Evolutionary conservation across 2,888 invertebrate species (phyloP), one percentile per base, ranked within the genome.

Genomic region (Noctua comes): DNA sequence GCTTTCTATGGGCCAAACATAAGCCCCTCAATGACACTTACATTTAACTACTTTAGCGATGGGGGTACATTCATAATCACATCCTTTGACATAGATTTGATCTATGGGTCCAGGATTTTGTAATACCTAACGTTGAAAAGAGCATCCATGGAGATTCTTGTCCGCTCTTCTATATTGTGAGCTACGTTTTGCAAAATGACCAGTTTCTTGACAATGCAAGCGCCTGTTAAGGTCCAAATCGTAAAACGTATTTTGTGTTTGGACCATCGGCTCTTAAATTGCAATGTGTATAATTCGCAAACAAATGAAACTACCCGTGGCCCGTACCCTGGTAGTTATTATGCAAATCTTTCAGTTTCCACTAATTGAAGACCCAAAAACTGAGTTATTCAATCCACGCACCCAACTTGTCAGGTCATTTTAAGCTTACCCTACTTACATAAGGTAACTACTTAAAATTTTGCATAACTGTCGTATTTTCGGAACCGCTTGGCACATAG

Each of bases 391-490:
- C 66, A 70, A 70, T 73, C 65, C 80, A 73, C 74, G 66, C 74
- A 78, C 71, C 57, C 57, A 75, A 82, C 62, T 71, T 62, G 68
- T 87, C 64, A 69, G 36, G 27, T 43, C 69, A 59, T 82, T 85
- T 80, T 46, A 68, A 69, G 66, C 59, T 82, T 66, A 79, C 57
- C 68, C 65, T 43, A 70, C 68, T 77, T 83, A 76, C 36, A 57
- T 64, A 57, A 64, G 57, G 68, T 62, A 72, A 79, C 51, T 69
- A 36, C 69, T 72, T 68, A 54, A 77, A 82, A 71, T 76, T 88
- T 76, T 77, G 75, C 88, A 82, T 87, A 84, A 82, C 77, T 72
- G 73, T 73, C 73, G 66, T 87, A 88, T 89, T 88, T 89, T 78
- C 64, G 77, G 59, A 46, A 73, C 40, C 31, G 59, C 72, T 79